A percentile compares a stretch with the other conserved stretches of the same genome.
Conservation (phyloP, 2,113 vertebrate genomes). For the Dolichallabes microphthalmus region DNA sequence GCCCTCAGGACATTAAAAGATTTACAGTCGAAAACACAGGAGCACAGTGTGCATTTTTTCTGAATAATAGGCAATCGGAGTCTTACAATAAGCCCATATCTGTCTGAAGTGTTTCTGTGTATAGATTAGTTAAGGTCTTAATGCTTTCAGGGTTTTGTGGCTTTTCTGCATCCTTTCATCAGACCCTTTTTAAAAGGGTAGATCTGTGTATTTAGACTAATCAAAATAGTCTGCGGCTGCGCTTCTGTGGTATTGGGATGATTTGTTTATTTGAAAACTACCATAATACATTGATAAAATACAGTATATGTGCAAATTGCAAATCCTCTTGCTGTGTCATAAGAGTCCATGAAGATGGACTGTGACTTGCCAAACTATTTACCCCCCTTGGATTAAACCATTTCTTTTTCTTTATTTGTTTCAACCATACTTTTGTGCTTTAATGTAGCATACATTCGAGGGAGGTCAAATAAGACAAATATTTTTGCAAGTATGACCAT, state of each 20-base stretch:
- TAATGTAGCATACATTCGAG: neutral
- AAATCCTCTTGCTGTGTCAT: neutral
- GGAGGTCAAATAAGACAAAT: neutral
- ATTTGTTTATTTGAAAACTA: neutral
- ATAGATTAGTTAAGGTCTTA: neutral
- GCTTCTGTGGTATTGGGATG: neutral
- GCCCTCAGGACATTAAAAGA: neutral
- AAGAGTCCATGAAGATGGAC: neutral
- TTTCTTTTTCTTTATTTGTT: too few species aligned
- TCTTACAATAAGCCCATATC: conserved; percentile 8
- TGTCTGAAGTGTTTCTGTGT: neutral
- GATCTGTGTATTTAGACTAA: neutral
- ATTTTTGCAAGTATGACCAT: neutral
- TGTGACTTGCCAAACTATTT: neutral
- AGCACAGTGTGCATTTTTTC: conserved; percentile 8
- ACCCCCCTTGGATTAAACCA: neutral
- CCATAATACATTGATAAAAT: neutral
- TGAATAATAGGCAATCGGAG: conserved; percentile 16
- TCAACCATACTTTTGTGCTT: neutral
- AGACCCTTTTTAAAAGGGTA: neutral
- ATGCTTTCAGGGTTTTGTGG: neutral
- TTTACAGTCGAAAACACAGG: neutral
- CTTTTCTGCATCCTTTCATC: neutral
- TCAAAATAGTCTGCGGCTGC: neutral
- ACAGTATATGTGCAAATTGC: neutral